Percentiles rank a stretch among this genome's conserved stretches.
Conservation (phyloP, 2,113 vertebrate genomes). For the Patagioenas fasciata region DNA sequence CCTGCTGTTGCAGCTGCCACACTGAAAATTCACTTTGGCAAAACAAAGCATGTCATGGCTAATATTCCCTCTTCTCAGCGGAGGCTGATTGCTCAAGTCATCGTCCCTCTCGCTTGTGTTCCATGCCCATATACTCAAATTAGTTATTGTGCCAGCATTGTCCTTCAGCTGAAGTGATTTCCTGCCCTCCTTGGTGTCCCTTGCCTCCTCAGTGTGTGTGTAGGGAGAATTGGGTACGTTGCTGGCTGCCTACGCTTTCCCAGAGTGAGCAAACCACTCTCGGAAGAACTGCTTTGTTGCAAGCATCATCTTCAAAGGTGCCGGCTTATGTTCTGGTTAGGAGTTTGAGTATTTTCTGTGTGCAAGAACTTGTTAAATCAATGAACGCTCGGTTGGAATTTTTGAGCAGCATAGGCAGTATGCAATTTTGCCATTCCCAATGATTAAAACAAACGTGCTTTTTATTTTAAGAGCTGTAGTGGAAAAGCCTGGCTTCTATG, state of each 20-base stretch:
- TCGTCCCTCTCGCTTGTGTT: background rate
- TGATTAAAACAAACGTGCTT: background rate
- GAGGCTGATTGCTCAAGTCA: background rate
- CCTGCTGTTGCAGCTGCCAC: background rate
- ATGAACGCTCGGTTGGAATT: accelerated
- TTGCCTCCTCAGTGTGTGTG: accelerated
- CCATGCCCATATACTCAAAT: background rate
- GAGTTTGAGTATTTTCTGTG: background rate
- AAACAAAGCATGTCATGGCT: background rate
- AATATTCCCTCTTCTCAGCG: background rate
- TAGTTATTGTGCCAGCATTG: background rate
- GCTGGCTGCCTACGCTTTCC: background rate
- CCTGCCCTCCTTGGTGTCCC: background rate
- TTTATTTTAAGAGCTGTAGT: background rate
- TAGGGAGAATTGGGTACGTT: accelerated
- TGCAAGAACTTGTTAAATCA: background rate
- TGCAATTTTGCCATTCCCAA: background rate
- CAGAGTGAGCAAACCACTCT: background rate
- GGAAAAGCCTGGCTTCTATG: background rate
- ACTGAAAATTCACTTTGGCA: background rate
- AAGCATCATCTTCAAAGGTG: background rate
- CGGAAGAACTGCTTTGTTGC: background rate
- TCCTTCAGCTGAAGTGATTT: background rate
- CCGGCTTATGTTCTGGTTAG: background rate
- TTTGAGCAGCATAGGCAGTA: background rate